Evolutionary conservation across 2,888 invertebrate genomes (phyloP).

Genomic region (Drosophila affinis): DNA sequence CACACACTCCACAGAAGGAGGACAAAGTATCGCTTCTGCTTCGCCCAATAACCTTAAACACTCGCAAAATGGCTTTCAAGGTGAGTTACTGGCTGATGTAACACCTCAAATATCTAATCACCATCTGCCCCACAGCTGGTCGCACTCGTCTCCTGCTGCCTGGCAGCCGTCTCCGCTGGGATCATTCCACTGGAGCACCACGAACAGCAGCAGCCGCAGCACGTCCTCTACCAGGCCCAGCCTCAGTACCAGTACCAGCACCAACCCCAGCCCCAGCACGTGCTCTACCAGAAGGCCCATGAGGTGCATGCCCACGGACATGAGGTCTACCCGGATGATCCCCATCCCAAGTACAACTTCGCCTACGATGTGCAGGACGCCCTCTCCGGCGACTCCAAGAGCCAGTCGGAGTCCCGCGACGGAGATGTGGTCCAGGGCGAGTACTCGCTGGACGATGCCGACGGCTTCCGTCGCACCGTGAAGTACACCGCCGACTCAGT

Average conservation of each 20-base stretch:
- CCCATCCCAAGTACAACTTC: conserved; percentile 81
- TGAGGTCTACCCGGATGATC: conserved; percentile 77
- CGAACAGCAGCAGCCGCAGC: conserved; percentile 53
- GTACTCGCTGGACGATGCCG: conserved; percentile 83
- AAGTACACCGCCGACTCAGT: conserved; percentile 83
- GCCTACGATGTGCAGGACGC: conserved; percentile 82
- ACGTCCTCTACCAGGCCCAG: conserved; percentile 36
- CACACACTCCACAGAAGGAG: conserved; percentile 73
- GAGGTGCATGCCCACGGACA: conserved; percentile 67
- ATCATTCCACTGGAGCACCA: conserved; percentile 73
- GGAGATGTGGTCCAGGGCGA: conserved; percentile 83
- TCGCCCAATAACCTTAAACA: conserved; percentile 40
- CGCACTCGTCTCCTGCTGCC: conserved; percentile 62
- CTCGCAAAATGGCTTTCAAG: conserved; percentile 79
- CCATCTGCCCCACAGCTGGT: conserved; percentile 57
- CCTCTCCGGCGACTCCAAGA: conserved; percentile 83
- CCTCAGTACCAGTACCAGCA: conserved; percentile 47
- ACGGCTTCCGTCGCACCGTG: conserved; percentile 82
- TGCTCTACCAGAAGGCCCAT: conserved; percentile 72
- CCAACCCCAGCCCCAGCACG: conserved; percentile 65
- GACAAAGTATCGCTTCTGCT: conserved; percentile 57
- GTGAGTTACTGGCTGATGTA: conserved; percentile 57
- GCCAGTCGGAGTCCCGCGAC: conserved; percentile 82
- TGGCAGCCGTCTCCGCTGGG: conserved; percentile 70
- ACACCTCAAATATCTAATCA: background rate